Percentiles rank a stretch among this genome's conserved stretches.
phyloP scores from a whole-genome alignment of 2,797 vertebrate species.

The Artibeus lituratus region DNA sequence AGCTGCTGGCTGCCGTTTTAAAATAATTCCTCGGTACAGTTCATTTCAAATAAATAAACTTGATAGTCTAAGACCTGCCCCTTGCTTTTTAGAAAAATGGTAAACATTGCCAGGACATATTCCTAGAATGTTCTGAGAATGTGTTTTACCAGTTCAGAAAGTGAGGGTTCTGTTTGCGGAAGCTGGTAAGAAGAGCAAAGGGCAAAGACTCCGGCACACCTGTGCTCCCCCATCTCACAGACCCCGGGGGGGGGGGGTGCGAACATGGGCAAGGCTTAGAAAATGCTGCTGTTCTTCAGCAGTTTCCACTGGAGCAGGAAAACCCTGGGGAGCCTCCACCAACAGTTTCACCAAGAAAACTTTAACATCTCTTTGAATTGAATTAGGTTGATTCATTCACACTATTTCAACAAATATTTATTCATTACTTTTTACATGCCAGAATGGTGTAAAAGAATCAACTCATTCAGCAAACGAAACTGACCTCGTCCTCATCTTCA shows the following conservation, averaged over 20 bases:
- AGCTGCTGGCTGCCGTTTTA: background rate
- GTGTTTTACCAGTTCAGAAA: background rate
- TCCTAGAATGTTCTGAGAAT: background rate
- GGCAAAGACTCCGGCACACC: background rate
- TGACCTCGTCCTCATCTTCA: background rate
- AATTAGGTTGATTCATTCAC: constrained; percentile 17
- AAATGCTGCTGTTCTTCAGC: background rate
- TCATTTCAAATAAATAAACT: constrained; percentile 12
- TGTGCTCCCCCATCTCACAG: background rate
- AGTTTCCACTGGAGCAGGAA: background rate
- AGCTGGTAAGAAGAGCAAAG: background rate
- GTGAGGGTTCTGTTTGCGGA: background rate
- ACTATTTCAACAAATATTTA: constrained; percentile 53
- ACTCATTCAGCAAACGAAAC: constrained; percentile 39
- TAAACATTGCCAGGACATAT: background rate
- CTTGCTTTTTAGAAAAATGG: background rate
- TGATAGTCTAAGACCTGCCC: background rate
- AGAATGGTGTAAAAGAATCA: constrained; percentile 44
- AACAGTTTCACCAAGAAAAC: background rate
- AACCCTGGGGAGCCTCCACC: background rate
- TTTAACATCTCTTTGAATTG: constrained; percentile 33
- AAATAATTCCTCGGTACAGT: constrained; percentile 7
- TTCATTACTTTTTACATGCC: constrained; percentile 12
- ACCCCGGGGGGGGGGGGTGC: background rate
- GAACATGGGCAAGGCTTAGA: background rate